A percentile compares a stretch with the other conserved stretches of the same genome.
Evolutionary conservation across 2,797 vertebrate genomes (phyloP).

Genomic region (Mastacembelus armatus): DNA sequence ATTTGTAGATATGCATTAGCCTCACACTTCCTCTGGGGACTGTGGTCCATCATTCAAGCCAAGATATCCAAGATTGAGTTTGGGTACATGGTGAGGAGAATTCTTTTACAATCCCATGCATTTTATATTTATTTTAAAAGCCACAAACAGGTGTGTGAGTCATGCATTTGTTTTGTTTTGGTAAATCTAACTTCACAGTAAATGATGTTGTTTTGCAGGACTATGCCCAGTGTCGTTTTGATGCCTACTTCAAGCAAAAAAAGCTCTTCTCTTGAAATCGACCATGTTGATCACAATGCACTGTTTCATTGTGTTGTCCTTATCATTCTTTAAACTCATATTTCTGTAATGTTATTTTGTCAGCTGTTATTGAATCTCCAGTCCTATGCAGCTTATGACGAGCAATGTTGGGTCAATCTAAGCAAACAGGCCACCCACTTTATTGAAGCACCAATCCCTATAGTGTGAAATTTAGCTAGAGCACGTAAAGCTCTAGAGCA

Average conservation of each 20-base stretch:
- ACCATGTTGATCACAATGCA: constrained; percentile 2
- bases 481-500: not conserved
- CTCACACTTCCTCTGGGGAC: constrained; percentile 95
- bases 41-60: constrained; percentile 96
- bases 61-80: constrained; percentile 95
- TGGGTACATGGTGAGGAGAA: constrained; percentile 91
- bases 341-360: not conserved
- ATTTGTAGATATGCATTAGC: constrained; percentile 88
- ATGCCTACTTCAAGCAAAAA: constrained; percentile 94
- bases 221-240: constrained; percentile 91
- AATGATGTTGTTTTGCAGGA: constrained; percentile 81
- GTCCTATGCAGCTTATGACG: constrained; percentile 31
- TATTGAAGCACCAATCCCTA: not conserved
- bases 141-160: too few relatives aligned
- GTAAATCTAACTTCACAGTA: not conserved
- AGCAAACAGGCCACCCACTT: too few relatives aligned
- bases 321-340: constrained; percentile 12
- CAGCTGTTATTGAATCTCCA: not conserved
- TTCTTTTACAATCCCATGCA: not conserved
- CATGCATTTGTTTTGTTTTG: not conserved
- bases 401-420: not conserved
- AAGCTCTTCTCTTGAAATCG: constrained; percentile 78
- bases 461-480: constrained; percentile 2
- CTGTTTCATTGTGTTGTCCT: not conserved
- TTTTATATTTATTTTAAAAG: not conserved